Conservation (phyloP, 2,888 invertebrate genomes). For the Pheosia gnoma region DNA sequence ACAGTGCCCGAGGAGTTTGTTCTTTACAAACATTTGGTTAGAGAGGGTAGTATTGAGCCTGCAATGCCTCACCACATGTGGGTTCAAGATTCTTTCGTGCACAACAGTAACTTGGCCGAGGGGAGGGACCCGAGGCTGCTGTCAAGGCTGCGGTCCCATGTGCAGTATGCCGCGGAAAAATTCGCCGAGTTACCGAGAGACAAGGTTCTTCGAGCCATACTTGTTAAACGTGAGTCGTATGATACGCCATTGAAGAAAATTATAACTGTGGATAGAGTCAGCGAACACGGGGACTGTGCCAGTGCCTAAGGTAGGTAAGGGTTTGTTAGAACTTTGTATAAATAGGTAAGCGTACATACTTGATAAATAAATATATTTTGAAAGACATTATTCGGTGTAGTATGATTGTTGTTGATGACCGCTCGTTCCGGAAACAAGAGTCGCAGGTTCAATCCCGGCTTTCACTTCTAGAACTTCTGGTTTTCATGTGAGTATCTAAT, state of each 20-base stretch:
- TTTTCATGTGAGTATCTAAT: too few relatives aligned
- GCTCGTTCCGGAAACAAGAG: too few relatives aligned
- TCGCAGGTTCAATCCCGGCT: too few relatives aligned
- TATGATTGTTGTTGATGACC: too few relatives aligned
- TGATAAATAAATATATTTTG: too few relatives aligned
- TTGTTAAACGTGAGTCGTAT: not conserved
- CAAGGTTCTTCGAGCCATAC: slow-evolving; percentile 9
- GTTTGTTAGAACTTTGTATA: too few relatives aligned
- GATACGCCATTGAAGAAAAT: not conserved
- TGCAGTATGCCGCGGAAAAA: not conserved
- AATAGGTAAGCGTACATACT: too few relatives aligned
- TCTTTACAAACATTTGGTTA: slow-evolving; percentile 15
- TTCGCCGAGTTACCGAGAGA: not conserved
- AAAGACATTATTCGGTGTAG: too few relatives aligned
- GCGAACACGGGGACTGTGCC: not conserved
- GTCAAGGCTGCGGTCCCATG: not conserved
- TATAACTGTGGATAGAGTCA: not conserved
- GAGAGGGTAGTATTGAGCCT: slow-evolving; percentile 3
- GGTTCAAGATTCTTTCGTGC: slow-evolving; percentile 7
- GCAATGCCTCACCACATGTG: slow-evolving; percentile 1
- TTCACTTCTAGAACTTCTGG: too few relatives aligned
- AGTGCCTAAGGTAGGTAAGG: too few relatives aligned
- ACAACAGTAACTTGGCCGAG: not conserved
- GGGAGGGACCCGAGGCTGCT: not conserved
- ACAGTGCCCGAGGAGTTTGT: slow-evolving; percentile 20